Conservation (phyloP, 2,797 vertebrate species). For the Uromys caudimaculatus region DNA sequence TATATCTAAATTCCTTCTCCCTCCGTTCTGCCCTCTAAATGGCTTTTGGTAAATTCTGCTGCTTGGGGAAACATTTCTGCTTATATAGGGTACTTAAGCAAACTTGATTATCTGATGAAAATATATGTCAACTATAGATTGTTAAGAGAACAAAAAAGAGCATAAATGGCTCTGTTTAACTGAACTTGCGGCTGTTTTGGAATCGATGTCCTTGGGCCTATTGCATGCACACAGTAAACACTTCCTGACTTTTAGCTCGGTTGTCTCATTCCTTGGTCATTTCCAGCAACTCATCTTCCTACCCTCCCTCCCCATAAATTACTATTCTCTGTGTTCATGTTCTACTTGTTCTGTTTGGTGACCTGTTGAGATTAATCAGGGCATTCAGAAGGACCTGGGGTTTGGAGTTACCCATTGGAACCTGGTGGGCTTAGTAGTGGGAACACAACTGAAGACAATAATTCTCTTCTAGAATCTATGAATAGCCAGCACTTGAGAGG, state of each 20-base stretch:
- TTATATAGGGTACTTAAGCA: not conserved
- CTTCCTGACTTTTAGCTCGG: not conserved
- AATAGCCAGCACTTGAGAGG: not conserved
- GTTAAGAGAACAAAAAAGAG: not conserved
- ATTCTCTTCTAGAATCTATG: not conserved
- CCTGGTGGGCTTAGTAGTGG: not conserved
- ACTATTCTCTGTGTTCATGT: not conserved
- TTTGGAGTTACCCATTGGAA: not conserved
- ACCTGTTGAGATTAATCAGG: not conserved
- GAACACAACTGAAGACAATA: not conserved
- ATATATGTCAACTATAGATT: not conserved
- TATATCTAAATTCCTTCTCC: not conserved
- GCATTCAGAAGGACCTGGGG: too few species aligned
- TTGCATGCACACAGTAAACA: not conserved
- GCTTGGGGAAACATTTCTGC: not conserved
- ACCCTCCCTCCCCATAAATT: not conserved
- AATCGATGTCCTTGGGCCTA: not conserved
- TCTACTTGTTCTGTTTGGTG: not conserved
- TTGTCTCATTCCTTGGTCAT: not conserved
- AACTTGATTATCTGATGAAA: not conserved
- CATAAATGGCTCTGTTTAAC: not conserved
- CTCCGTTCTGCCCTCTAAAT: not conserved
- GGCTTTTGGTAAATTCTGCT: not conserved
- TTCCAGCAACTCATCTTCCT: not conserved
- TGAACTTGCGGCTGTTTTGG: not conserved